Evolutionary conservation across 2,797 vertebrate genomes (phyloP).

Genomic region (Gymnopithys bicolor): DNA sequence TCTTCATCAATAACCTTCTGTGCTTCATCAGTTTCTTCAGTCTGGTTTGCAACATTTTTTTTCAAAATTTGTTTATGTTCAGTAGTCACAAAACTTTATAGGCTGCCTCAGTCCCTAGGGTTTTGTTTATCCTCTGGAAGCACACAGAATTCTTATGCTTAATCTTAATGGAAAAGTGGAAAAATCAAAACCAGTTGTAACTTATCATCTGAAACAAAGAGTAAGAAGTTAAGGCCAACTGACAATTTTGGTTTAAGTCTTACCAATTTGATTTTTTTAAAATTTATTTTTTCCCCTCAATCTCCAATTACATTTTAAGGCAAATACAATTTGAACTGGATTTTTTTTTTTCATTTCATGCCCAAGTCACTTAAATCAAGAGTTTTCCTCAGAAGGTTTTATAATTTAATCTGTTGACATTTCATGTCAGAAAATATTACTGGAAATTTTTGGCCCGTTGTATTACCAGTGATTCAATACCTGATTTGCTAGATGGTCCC

Average conservation of each 20-base stretch:
- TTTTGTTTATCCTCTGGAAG: slow-evolving; percentile 1
- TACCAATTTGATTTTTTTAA: background rate
- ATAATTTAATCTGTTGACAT: background rate
- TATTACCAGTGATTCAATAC: background rate
- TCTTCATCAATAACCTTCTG: slow-evolving; percentile 13
- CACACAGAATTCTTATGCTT: background rate
- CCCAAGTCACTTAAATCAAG: background rate
- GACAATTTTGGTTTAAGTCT: background rate
- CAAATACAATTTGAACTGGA: background rate
- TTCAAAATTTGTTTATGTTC: background rate
- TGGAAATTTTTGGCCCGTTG: background rate
- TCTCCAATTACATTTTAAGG: background rate
- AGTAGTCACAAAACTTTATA: background rate
- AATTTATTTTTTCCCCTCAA: background rate
- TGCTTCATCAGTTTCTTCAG: background rate
- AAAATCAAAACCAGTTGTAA: background rate
- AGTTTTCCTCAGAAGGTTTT: background rate
- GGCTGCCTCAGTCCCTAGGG: background rate
- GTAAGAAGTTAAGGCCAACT: background rate
- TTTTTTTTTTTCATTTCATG: background rate
- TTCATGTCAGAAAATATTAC: background rate
- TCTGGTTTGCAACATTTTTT: background rate
- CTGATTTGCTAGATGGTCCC: background rate
- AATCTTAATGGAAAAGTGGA: background rate
- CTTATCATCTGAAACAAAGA: background rate